Evolutionary conservation across 2,888 invertebrate species (phyloP).

Genomic region (Diarsia mendica): DNA sequence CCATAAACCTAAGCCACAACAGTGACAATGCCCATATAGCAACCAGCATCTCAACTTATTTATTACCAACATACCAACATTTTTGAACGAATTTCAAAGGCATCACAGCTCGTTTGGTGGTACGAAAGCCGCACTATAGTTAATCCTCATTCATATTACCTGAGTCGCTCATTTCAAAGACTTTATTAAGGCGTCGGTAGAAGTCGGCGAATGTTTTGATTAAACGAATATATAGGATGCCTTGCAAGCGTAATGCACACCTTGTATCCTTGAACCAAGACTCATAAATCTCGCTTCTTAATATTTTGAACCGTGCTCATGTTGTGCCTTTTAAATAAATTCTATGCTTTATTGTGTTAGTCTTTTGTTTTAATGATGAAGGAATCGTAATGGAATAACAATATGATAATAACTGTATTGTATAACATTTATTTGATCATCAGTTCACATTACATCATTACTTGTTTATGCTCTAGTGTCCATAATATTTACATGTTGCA

Average conservation of each 20-base stretch:
- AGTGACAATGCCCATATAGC: constrained; percentile 1
- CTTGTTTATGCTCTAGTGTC: not conserved
- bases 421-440: not conserved
- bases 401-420: not conserved
- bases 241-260: constrained; percentile 52
- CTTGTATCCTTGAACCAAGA: constrained; percentile 27
- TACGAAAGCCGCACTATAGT: constrained; percentile 56
- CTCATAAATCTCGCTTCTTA: constrained; percentile 42
- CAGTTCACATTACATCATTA: not conserved
- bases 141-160: constrained; percentile 61
- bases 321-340: not conserved
- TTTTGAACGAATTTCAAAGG: constrained; percentile 50
- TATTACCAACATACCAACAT: constrained; percentile 30
- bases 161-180: constrained; percentile 53
- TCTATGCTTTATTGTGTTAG: not conserved
- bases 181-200: constrained; percentile 55
- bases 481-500: not conserved
- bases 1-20: not conserved
- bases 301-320: constrained; percentile 8
- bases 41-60: constrained; percentile 21
- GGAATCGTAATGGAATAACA: no score
- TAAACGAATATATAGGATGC: constrained; percentile 58
- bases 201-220: constrained; percentile 59
- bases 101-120: constrained; percentile 47
- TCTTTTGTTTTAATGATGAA: constrained; percentile 2